Evolutionary conservation across 2,113 vertebrate species (phyloP).

Genomic region (Alethe castanea): DNA sequence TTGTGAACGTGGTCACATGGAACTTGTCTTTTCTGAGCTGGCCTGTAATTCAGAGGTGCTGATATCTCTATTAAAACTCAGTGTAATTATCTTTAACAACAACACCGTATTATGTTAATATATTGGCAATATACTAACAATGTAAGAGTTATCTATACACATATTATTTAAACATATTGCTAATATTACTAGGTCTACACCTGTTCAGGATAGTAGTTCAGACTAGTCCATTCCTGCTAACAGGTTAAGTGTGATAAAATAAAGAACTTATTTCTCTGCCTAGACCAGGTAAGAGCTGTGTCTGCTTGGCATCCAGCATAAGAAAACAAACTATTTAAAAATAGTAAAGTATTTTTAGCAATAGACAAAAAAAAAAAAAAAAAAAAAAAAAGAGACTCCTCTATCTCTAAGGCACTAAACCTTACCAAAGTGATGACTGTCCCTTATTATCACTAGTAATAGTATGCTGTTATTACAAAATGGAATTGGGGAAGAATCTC

Average conservation of each 20-base stretch:
- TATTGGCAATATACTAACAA: background rate
- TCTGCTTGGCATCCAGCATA: background rate
- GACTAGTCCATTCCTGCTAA: background rate
- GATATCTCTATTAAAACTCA: background rate
- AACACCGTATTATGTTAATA: background rate
- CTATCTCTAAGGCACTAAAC: background rate
- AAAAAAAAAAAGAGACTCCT: background rate
- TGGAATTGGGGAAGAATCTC: background rate
- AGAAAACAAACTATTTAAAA: background rate
- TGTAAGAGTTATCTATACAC: background rate
- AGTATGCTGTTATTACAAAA: background rate
- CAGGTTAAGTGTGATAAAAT: background rate
- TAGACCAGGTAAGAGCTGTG: background rate
- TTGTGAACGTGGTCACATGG: accelerated
- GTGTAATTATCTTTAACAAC: background rate
- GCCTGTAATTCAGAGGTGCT: background rate
- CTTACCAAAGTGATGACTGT: background rate
- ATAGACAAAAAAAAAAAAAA: background rate
- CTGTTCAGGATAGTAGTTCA: background rate
- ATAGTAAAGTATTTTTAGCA: background rate
- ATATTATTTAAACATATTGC: background rate
- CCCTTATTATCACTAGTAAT: background rate
- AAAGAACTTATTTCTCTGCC: background rate
- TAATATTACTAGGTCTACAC: background rate
- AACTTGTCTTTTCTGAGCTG: background rate